These are phyloP conservation scores for Ceratitis capitata DNA, from an alignment of 1,140 invertebrate genomes.

Conservation along the genomic window DNA sequence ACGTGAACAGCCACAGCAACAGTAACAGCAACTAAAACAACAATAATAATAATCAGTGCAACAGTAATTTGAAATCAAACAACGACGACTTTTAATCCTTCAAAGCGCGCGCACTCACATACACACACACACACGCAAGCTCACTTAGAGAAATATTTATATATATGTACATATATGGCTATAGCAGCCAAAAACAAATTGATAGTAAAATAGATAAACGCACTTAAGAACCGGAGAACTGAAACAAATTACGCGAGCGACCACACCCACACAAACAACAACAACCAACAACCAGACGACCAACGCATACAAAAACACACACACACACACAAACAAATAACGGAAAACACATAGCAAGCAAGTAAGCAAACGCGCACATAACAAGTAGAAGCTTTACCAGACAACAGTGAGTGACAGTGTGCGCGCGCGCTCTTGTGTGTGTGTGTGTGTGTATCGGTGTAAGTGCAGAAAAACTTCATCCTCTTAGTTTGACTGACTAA, in stretches of 20 bases:
- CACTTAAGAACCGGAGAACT: neutral
- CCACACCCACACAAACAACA: constrained; percentile 26
- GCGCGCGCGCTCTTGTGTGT: too few relatives aligned
- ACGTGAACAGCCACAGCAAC: neutral
- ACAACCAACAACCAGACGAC: too few relatives aligned
- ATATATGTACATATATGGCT: too few relatives aligned
- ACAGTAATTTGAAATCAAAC: constrained; percentile 27
- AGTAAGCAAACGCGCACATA: neutral
- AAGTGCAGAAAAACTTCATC: constrained; percentile 32
- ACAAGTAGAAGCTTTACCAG: neutral
- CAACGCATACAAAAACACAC: neutral
- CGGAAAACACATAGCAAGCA: too few relatives aligned
- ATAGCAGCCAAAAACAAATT: too few relatives aligned
- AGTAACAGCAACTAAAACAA: neutral
- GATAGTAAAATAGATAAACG: neutral
- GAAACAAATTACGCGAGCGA: neutral
- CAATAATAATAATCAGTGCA: constrained; percentile 29
- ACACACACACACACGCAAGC: constrained; percentile 1
- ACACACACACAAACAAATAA: neutral
- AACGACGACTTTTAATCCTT: constrained; percentile 31
- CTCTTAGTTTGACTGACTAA: neutral
- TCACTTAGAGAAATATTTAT: too few relatives aligned
- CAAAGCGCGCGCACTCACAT: neutral
- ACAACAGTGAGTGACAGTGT: neutral
- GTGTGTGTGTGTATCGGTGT: neutral